phyloP scores from a whole-genome alignment of 1,140 invertebrate species.

The Drosophila baimaii region DNA sequence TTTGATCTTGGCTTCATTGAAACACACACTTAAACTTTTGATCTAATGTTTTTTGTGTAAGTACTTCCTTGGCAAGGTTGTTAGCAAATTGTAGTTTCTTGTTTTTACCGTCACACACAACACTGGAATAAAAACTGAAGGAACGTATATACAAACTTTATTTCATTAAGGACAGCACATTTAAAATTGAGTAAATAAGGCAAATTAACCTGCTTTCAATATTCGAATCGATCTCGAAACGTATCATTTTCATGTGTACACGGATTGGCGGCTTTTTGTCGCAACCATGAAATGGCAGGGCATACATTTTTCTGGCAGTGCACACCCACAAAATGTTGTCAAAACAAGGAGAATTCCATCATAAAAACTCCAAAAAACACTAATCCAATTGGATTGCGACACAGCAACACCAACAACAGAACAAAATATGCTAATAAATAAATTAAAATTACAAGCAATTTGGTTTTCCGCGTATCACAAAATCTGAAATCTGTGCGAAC shows the following conservation, averaged over 20 bases:
- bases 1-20: constrained; percentile 24
- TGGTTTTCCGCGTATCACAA: constrained; percentile 42
- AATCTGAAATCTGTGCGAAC: constrained; percentile 72
- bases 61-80: constrained; percentile 42
- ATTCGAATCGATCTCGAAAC: constrained; percentile 30
- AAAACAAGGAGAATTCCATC: neutral
- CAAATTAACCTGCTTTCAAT: constrained; percentile 31
- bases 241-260: constrained; percentile 47
- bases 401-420: neutral
- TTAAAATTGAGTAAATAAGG: neutral
- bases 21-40: constrained; percentile 55
- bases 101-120: constrained; percentile 4
- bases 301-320: constrained; percentile 45
- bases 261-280: constrained; percentile 28
- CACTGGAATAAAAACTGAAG: neutral
- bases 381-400: neutral
- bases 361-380: constrained; percentile 1
- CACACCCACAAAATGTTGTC: constrained; percentile 4
- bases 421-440: constrained; percentile 11
- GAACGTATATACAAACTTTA: neutral
- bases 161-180: constrained; percentile 1
- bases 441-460: constrained; percentile 25
- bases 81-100: constrained; percentile 8
- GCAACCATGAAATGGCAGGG: constrained; percentile 16
- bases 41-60: constrained; percentile 24